phyloP scores from a whole-genome alignment of 2,888 invertebrate species.

The Reticulitermes lucifugus region DNA sequence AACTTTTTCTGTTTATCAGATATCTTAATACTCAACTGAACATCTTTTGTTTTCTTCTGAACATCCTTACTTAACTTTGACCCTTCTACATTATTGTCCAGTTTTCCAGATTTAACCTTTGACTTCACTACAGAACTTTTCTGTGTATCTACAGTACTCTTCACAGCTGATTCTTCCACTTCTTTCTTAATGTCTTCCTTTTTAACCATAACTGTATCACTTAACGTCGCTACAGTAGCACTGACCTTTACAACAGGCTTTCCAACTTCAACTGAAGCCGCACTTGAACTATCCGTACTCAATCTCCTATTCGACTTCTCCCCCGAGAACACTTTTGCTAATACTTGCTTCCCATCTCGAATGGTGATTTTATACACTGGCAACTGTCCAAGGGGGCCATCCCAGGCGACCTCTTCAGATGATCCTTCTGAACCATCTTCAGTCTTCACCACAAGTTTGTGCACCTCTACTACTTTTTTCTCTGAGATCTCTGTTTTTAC shows the following conservation, averaged over 20 bases:
- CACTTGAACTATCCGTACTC: constrained; percentile 38
- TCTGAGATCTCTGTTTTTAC: constrained; percentile 11
- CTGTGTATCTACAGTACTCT: not conserved
- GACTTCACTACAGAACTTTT: constrained; percentile 10
- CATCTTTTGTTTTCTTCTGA: constrained; percentile 45
- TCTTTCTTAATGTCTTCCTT: constrained; percentile 30
- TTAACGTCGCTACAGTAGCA: not conserved
- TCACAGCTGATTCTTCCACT: constrained; percentile 5
- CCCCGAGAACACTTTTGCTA: constrained; percentile 68
- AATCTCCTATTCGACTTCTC: constrained; percentile 50
- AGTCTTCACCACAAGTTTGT: constrained; percentile 40
- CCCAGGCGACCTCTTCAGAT: constrained; percentile 46
- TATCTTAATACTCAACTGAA: constrained; percentile 6
- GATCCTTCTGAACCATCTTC: constrained; percentile 47
- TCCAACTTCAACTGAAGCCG: not conserved
- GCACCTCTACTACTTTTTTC: not conserved
- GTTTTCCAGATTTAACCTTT: constrained; percentile 41
- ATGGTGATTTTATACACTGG: constrained; percentile 74
- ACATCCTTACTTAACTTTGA: constrained; percentile 26
- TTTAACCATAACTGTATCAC: constrained; percentile 30
- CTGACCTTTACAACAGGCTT: not conserved
- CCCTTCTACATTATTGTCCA: constrained; percentile 29
- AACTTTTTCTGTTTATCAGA: constrained; percentile 43
- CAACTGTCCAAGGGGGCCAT: constrained; percentile 54
- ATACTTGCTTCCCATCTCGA: constrained; percentile 78